These are phyloP conservation scores for Xylota segnis DNA, from an alignment of 2,888 invertebrate species.

Conservation along the genomic window DNA sequence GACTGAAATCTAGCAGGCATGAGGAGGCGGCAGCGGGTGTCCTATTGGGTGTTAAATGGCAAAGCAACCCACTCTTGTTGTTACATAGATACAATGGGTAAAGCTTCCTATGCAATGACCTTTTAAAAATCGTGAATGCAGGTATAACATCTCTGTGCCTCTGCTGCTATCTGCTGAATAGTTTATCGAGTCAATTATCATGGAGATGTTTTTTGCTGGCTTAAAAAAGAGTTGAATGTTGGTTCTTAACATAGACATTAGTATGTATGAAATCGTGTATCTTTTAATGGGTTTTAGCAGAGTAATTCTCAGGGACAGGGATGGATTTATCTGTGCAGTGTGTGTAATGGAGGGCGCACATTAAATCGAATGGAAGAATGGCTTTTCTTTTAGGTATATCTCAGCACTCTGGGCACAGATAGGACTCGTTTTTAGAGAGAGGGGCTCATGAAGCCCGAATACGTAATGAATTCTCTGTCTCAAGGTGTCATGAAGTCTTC, in stretches of 20 bases:
- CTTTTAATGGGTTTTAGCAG: constrained; percentile 47
- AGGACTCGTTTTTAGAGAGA: too few relatives aligned
- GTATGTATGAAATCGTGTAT: constrained; percentile 25
- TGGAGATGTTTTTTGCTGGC: constrained; percentile 40
- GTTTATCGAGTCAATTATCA: constrained; percentile 67
- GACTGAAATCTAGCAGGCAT: constrained; percentile 26
- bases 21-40: constrained; percentile 7
- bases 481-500: too few relatives aligned
- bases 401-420: too few relatives aligned
- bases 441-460: too few relatives aligned
- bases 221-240: constrained; percentile 31
- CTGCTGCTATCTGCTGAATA: constrained; percentile 55
- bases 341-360: neutral
- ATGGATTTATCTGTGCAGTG: constrained; percentile 33
- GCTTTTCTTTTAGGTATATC: too few relatives aligned
- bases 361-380: neutral
- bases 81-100: constrained; percentile 2
- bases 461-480: too few relatives aligned
- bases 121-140: constrained; percentile 56
- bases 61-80: constrained; percentile 35
- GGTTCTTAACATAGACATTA: constrained; percentile 16
- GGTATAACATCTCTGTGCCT: constrained; percentile 57
- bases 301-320: constrained; percentile 30
- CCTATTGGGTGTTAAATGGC: constrained; percentile 51
- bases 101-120: constrained; percentile 70